Conservation (phyloP, 2,888 invertebrate species). For the Cremastobaeus sp. region DNA sequence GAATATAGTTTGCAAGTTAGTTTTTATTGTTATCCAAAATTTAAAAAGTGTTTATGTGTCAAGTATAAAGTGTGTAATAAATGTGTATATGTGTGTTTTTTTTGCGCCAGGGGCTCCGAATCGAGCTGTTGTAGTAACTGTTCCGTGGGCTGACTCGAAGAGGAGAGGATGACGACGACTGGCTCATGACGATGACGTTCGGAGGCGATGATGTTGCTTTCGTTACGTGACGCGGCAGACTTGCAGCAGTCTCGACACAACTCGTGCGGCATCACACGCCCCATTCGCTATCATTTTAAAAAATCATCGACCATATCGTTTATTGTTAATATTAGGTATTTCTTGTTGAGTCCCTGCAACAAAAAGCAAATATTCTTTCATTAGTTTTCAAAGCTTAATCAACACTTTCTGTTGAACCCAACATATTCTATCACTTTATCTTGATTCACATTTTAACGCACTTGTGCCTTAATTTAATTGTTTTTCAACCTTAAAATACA, state of each 20-base stretch:
- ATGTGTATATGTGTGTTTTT: constrained; percentile 54
- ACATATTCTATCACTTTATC: no score
- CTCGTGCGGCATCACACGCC: constrained; percentile 71
- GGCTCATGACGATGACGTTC: constrained; percentile 62
- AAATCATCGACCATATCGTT: constrained; percentile 76
- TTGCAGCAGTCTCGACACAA: constrained; percentile 71
- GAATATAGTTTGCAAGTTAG: no score
- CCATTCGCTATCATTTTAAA: constrained; percentile 74
- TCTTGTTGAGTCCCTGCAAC: constrained; percentile 76
- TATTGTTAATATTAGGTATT: constrained; percentile 78
- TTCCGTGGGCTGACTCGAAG: constrained; percentile 65
- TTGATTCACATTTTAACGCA: no score
- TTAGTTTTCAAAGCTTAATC: no score
- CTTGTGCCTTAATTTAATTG: no score
- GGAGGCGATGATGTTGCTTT: constrained; percentile 61
- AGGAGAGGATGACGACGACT: constrained; percentile 70
- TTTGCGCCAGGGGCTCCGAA: constrained; percentile 62
- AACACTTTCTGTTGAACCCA: no score
- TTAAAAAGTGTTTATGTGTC: no score
- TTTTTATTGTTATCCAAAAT: no score
- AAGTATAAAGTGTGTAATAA: no score
- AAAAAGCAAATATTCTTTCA: no score
- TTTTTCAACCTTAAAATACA: no score
- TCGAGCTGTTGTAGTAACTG: constrained; percentile 56
- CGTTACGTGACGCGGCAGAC: constrained; percentile 68